These are phyloP conservation scores for Oenanthe melanoleuca DNA, from an alignment of 2,113 vertebrate species.

Conservation along the genomic window DNA sequence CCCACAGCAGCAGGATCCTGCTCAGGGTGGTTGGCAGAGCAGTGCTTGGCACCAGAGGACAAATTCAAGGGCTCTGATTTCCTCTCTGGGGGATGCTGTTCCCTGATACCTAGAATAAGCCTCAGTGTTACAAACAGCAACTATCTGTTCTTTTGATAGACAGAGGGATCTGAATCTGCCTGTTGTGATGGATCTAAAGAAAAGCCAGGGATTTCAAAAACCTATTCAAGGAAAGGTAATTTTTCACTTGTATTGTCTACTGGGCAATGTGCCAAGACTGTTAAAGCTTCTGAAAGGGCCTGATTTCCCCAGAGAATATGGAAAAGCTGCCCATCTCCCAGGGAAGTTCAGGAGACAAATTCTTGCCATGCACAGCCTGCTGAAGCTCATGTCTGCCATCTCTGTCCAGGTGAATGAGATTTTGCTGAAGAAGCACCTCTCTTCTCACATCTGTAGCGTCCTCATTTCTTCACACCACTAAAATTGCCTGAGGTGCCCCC, in stretches of 20 bases:
- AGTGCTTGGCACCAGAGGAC: not conserved
- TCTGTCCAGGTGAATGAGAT: not conserved
- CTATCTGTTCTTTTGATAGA: not conserved
- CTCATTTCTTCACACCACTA: not conserved
- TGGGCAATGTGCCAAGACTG: not conserved
- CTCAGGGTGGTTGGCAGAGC: not conserved
- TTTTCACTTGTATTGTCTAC: not conserved
- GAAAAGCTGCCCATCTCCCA: not conserved
- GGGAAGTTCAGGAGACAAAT: not conserved
- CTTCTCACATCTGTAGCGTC: not conserved
- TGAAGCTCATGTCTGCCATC: not conserved
- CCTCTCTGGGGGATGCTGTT: not conserved
- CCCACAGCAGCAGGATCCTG: rapidly evolving
- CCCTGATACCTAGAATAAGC: not conserved
- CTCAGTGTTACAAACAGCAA: not conserved
- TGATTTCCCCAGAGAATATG: not conserved
- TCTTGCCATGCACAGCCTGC: not conserved
- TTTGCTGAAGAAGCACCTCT: not conserved
- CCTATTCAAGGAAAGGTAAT: not conserved
- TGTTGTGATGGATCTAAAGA: not conserved
- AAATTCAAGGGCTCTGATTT: not conserved
- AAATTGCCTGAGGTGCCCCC: rapidly evolving
- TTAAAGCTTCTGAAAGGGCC: not conserved
- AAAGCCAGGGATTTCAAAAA: not conserved
- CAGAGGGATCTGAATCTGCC: not conserved